Evolutionary conservation across 2,797 vertebrate genomes (phyloP).

Genomic region (Adelosebastes latens): DNA sequence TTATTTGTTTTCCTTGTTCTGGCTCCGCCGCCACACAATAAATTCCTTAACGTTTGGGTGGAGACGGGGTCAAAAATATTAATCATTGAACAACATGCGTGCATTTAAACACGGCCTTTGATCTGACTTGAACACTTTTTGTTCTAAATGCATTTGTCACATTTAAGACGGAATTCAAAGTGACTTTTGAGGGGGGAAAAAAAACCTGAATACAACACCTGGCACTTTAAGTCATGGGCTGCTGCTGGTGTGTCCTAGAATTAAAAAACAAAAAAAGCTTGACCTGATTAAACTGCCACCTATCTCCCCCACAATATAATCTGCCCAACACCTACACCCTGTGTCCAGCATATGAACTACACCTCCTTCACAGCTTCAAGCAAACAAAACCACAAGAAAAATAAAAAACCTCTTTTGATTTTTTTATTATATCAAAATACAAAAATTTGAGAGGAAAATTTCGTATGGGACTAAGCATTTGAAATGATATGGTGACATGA

Average conservation of each 20-base stretch:
- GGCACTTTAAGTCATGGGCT: background rate
- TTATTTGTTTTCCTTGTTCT: slow-evolving; percentile 47
- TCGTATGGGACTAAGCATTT: slow-evolving; percentile 85
- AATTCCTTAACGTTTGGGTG: slow-evolving; percentile 25
- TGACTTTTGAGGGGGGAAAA: background rate
- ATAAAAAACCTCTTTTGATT: slow-evolving; percentile 71
- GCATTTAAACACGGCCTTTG: background rate
- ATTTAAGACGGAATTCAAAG: background rate
- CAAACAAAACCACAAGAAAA: slow-evolving; percentile 46
- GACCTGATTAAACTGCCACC: slow-evolving; percentile 47
- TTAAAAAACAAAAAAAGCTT: background rate
- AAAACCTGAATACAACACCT: background rate
- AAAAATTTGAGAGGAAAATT: slow-evolving; percentile 88
- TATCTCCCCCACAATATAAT: background rate
- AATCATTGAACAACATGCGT: slow-evolving; percentile 16
- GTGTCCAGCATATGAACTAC: slow-evolving; percentile 74
- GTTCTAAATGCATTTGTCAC: background rate
- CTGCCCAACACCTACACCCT: slow-evolving; percentile 73
- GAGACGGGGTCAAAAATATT: slow-evolving; percentile 16
- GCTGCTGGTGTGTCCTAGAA: slow-evolving; percentile 27
- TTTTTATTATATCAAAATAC: slow-evolving; percentile 92
- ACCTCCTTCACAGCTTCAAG: slow-evolving; percentile 14
- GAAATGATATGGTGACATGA: slow-evolving; percentile 85
- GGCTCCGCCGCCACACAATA: background rate
- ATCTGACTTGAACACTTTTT: background rate